Evolutionary conservation across 1,140 invertebrate genomes (phyloP).

Genomic region (Drosophila sechellia): DNA sequence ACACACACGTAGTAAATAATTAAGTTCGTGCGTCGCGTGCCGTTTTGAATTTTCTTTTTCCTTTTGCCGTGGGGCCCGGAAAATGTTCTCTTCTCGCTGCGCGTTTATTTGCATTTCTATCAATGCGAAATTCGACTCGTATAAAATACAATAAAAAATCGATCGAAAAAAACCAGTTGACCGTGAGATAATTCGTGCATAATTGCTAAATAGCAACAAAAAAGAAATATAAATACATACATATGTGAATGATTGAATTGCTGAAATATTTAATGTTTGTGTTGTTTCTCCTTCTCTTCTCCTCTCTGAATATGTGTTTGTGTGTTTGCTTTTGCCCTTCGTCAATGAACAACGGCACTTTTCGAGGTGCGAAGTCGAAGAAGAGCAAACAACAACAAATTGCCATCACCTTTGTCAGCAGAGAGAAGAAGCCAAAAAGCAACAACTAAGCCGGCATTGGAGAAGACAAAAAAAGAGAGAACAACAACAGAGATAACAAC

Average conservation of each 20-base stretch:
- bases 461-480: conserved; percentile 14
- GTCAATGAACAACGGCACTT: conserved; percentile 51
- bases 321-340: conserved; percentile 28
- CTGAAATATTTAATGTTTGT: conserved; percentile 15
- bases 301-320: neutral
- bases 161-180: conserved; percentile 35
- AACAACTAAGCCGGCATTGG: conserved; percentile 37
- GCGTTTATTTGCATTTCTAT: conserved; percentile 36
- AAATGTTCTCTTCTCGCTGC: conserved; percentile 24
- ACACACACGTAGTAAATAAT: conserved; percentile 27
- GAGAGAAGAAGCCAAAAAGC: conserved; percentile 15
- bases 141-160: conserved; percentile 11
- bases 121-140: conserved; percentile 7
- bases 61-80: conserved; percentile 19
- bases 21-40: conserved; percentile 53
- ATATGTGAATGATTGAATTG: conserved; percentile 48
- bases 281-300: neutral
- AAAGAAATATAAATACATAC: neutral
- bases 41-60: conserved; percentile 41
- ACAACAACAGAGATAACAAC: conserved; percentile 19
- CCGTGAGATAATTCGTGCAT: conserved; percentile 43
- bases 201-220: conserved; percentile 19
- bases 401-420: conserved; percentile 43
- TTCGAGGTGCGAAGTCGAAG: conserved; percentile 35
- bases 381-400: conserved; percentile 46